Evolutionary conservation across 2,888 invertebrate species (phyloP), one percentile per base, ranked within the genome.

Genomic region (Dicranocentrus wangi): DNA sequence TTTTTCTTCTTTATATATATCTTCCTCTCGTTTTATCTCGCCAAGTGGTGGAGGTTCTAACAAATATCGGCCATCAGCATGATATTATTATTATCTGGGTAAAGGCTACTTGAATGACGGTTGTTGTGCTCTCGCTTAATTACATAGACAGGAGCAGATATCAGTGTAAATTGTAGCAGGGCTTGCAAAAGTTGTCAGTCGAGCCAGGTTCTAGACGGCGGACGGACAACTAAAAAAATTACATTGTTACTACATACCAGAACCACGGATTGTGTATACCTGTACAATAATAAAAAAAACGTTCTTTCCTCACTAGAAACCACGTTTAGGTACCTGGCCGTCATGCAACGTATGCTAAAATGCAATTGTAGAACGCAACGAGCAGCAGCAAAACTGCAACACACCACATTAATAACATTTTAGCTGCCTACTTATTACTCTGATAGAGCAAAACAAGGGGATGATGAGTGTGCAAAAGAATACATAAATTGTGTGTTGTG

Each of bases 41-140:
- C 47, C 25, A 58, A 75, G 66, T 32, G 32, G 70, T 78, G n/a
- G n/a, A n/a, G n/a, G n/a, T n/a, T n/a, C n/a, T n/a, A 39, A 70
- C 65, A 63, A 71, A 66, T 27, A 66, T 66, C 60, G 66, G 60
- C 68, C 68, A 72, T 58, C 66, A 58, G 21, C 27, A 63, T 53
- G 28, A 70, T 78, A 58, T 55, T 80, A 80, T 80, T 78, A 58
- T 55, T 80, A 80, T 80, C 63, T 80, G 73, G 80, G 80, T 80
- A 80, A 80, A 80, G 80, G 80, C 73, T 80, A 73, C 47, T 55
- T 73, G 80, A 80, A 80, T 80, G 80, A 80, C 80, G 73, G 80
- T 73, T 69, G 66, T 80, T 80, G 80, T 80, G 58, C 80, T 69
- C 73, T 63, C 55, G 27, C 53, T 72, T 58, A 61, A 23, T 32